Conservation (phyloP, 2,113 vertebrate genomes). For the Pantherophis guttatus region DNA sequence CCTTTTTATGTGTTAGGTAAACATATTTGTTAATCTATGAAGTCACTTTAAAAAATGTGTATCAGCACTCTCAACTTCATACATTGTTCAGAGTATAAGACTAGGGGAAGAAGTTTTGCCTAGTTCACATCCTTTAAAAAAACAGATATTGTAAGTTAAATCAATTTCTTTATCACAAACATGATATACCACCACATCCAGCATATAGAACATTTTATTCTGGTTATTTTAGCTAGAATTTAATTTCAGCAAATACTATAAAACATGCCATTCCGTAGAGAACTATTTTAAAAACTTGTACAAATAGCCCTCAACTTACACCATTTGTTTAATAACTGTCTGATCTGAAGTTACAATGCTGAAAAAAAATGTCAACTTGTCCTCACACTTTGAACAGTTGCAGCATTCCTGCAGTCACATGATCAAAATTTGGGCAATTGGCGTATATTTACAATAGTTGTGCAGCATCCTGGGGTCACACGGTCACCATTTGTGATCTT, state of each 20-base stretch:
- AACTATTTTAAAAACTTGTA: constrained; percentile 48
- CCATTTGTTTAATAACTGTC: not conserved
- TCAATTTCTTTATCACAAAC: constrained; percentile 58
- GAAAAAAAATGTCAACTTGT: not conserved
- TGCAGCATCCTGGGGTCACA: not conserved
- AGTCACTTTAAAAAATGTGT: not conserved
- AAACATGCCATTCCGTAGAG: constrained; percentile 49
- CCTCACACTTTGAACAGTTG: not conserved
- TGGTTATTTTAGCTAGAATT: constrained; percentile 41
- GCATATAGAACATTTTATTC: constrained; percentile 49
- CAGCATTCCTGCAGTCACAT: not conserved
- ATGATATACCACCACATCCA: constrained; percentile 57
- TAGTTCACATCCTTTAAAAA: not conserved
- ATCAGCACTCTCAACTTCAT: constrained; percentile 43
- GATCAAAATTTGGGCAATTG: not conserved
- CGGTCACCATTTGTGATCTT: not conserved
- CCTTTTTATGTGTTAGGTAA: no score
- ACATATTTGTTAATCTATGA: not conserved
- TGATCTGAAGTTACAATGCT: not conserved
- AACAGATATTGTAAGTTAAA: constrained; percentile 50
- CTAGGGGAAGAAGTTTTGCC: constrained; percentile 26
- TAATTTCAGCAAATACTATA: constrained; percentile 61
- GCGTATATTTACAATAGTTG: not conserved
- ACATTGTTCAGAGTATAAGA: constrained; percentile 22
- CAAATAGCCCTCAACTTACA: not conserved